phyloP scores from a whole-genome alignment of 2,113 vertebrate genomes.

The Calidris pugnax region DNA sequence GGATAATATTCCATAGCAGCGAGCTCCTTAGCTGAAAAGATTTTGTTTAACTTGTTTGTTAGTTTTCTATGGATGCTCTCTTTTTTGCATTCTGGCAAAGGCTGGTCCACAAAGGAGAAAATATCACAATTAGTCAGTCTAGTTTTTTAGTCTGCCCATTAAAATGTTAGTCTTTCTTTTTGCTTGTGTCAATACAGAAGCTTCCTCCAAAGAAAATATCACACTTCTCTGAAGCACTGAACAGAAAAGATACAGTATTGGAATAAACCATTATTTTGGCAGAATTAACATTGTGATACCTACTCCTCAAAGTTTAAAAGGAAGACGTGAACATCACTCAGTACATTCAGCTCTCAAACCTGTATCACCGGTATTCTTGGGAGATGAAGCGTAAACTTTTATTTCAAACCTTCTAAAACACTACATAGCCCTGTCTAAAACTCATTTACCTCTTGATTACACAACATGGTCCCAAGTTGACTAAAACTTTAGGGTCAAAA shows the following conservation, averaged over 20 bases:
- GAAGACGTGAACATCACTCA: background rate
- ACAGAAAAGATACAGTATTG: background rate
- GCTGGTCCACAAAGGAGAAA: background rate
- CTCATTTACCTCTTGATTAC: background rate
- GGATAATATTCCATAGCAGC: background rate
- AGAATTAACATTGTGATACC: background rate
- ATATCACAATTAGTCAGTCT: background rate
- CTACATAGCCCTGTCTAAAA: background rate
- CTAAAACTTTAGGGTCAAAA: background rate
- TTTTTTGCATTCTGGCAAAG: background rate
- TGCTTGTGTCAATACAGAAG: background rate
- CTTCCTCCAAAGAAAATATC: background rate
- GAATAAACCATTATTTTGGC: background rate
- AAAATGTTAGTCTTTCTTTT: background rate
- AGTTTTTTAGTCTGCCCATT: background rate
- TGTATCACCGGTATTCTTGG: background rate
- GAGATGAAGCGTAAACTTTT: background rate
- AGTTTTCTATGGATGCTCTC: background rate
- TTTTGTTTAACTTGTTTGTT: background rate
- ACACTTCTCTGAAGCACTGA: background rate
- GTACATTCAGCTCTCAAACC: background rate
- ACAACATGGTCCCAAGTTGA: background rate
- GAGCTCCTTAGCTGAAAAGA: background rate
- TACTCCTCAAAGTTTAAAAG: background rate
- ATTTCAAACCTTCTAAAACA: background rate